Evolutionary conservation across 2,113 vertebrate genomes (phyloP).

Genomic region (Amia ocellicauda): DNA sequence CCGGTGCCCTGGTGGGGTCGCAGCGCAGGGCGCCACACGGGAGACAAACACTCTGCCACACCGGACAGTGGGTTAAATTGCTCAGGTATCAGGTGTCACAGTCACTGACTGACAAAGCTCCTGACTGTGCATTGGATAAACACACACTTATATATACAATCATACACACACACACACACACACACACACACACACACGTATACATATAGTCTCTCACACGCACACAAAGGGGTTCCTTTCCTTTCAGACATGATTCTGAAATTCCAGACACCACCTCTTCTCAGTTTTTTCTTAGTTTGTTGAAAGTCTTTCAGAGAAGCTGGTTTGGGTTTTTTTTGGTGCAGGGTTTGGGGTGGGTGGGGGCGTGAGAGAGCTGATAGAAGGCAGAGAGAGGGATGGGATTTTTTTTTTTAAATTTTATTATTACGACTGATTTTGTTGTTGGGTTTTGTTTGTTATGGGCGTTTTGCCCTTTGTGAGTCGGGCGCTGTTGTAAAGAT

Average conservation of each 20-base stretch:
- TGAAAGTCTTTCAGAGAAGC: too few relatives aligned
- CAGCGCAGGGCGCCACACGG: conserved; percentile 54
- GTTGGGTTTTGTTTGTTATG: too few relatives aligned
- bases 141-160: background rate
- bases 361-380: too few relatives aligned
- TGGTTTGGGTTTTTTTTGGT: too few relatives aligned
- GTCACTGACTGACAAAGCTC: conserved; percentile 51
- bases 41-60: conserved; percentile 46
- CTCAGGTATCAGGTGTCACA: conserved; percentile 75
- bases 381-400: too few relatives aligned
- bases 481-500: too few relatives aligned
- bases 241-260: background rate
- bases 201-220: background rate
- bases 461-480: too few relatives aligned
- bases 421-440: too few relatives aligned
- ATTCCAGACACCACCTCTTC: background rate
- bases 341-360: too few relatives aligned
- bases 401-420: too few relatives aligned
- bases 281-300: too few relatives aligned
- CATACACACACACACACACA: background rate
- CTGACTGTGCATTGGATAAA: conserved; percentile 21
- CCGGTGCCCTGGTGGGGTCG: conserved; percentile 54
- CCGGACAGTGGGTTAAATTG: conserved; percentile 58
- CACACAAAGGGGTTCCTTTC: background rate
- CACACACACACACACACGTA: background rate